phyloP scores from a whole-genome alignment of 2,888 invertebrate species.

The Trissolcus japonicus region DNA sequence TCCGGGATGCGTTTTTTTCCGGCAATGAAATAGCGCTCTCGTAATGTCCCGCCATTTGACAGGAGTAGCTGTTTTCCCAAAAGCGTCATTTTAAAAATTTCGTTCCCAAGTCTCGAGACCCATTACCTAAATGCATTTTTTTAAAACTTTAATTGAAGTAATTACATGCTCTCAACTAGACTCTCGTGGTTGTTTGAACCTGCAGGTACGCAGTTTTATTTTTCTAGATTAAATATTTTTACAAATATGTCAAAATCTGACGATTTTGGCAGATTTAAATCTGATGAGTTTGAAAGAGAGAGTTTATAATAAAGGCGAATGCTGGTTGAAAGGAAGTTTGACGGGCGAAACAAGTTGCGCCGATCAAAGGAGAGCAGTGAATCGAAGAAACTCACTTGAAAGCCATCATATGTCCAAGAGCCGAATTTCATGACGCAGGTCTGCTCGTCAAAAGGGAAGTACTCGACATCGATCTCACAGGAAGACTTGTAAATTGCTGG shows the following conservation, averaged over 20 bases:
- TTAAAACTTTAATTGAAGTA: too few species aligned
- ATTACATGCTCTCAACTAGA: background rate
- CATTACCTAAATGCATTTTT: too few species aligned
- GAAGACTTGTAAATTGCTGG: constrained; percentile 95
- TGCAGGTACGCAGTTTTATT: too few species aligned
- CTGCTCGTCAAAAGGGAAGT: constrained; percentile 91
- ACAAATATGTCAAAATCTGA: background rate
- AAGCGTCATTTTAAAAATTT: constrained; percentile 14
- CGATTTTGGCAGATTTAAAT: constrained; percentile 17
- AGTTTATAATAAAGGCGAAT: constrained; percentile 16
- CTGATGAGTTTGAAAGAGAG: constrained; percentile 15
- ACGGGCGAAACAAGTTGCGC: constrained; percentile 14
- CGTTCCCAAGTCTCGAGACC: too few species aligned
- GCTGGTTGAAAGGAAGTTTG: constrained; percentile 20
- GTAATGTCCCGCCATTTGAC: constrained; percentile 34
- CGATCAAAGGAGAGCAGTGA: constrained; percentile 19
- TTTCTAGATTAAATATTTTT: too few species aligned
- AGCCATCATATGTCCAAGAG: constrained; percentile 90
- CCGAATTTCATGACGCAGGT: constrained; percentile 92
- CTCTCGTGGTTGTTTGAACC: background rate
- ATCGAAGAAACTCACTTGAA: constrained; percentile 79
- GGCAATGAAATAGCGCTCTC: constrained; percentile 32
- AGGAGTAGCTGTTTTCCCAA: constrained; percentile 31
- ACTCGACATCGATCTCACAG: constrained; percentile 91
- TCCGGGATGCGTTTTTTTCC: too few species aligned